Evolutionary conservation across 2,888 invertebrate genomes (phyloP).

Genomic region (Odontothrips loti): DNA sequence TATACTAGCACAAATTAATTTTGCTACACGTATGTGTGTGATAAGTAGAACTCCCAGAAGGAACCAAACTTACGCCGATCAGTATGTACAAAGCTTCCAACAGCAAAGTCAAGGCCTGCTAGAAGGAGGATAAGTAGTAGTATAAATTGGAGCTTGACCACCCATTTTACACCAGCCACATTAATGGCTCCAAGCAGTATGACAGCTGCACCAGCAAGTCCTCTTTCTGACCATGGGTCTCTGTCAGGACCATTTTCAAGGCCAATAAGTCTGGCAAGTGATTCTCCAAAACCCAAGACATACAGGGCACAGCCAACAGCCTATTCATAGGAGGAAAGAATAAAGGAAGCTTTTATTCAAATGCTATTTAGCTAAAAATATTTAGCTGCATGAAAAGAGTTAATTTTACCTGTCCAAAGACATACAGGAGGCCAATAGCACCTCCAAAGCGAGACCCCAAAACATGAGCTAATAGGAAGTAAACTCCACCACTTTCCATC

Average conservation of each 20-base stretch:
- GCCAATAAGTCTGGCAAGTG: constrained; percentile 80
- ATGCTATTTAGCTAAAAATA: neutral
- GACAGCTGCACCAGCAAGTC: constrained; percentile 83
- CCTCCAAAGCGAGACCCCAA: constrained; percentile 91
- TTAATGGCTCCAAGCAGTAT: constrained; percentile 84
- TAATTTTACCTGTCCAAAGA: constrained; percentile 81
- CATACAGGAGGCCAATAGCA: constrained; percentile 87
- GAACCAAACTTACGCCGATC: constrained; percentile 58
- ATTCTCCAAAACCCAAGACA: constrained; percentile 95
- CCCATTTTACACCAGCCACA: constrained; percentile 96
- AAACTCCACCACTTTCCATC: constrained; percentile 96
- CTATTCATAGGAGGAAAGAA: constrained; percentile 51
- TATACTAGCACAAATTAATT: neutral
- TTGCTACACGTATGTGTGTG: no score
- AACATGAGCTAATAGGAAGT: constrained; percentile 90
- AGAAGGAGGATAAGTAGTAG: constrained; percentile 78
- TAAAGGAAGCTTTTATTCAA: constrained; percentile 12
- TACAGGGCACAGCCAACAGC: constrained; percentile 94
- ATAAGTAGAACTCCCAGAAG: neutral
- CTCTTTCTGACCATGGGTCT: constrained; percentile 70
- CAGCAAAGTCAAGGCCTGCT: constrained; percentile 88
- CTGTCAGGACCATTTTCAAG: constrained; percentile 56
- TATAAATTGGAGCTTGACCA: constrained; percentile 89
- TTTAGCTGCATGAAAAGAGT: constrained; percentile 1
- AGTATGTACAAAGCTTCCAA: constrained; percentile 81